Percentiles rank a stretch among this genome's conserved stretches.
phyloP scores from a whole-genome alignment of 2,888 invertebrate genomes.

The Nemapogon koenigi region DNA sequence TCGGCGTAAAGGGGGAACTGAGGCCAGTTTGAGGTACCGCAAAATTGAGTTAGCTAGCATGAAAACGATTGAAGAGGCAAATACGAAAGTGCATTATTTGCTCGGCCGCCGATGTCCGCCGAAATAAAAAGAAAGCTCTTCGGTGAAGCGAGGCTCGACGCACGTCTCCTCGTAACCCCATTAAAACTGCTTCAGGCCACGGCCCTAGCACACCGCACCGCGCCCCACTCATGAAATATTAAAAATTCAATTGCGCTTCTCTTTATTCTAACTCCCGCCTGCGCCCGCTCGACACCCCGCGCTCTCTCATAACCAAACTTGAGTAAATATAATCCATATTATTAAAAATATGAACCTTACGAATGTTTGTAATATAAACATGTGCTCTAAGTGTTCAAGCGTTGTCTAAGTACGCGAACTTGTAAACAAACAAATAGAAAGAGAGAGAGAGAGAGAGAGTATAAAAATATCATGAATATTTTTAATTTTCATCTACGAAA shows the following conservation, averaged over 20 bases:
- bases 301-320: conserved; percentile 57
- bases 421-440: too few species aligned
- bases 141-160: conserved; percentile 16
- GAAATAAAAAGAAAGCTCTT: conserved; percentile 8
- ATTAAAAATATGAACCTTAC: too few species aligned
- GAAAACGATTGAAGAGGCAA: conserved; percentile 3
- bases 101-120: conserved; percentile 2
- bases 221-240: conserved; percentile 59
- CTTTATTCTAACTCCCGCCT: conserved; percentile 62
- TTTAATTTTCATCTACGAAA: too few species aligned
- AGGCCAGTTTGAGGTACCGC: neutral
- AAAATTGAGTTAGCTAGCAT: conserved; percentile 6
- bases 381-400: too few species aligned
- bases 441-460: too few species aligned
- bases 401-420: too few species aligned
- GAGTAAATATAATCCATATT: conserved; percentile 31
- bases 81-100: conserved; percentile 8
- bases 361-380: too few species aligned
- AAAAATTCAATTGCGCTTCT: conserved; percentile 66
- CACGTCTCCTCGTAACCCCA: conserved; percentile 39
- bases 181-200: conserved; percentile 50
- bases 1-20: neutral
- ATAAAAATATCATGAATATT: too few species aligned
- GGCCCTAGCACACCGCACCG: conserved; percentile 17
- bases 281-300: conserved; percentile 33